Evolutionary conservation across 1,140 invertebrate genomes (phyloP).

Genomic region (Agrypnia vestita): DNA sequence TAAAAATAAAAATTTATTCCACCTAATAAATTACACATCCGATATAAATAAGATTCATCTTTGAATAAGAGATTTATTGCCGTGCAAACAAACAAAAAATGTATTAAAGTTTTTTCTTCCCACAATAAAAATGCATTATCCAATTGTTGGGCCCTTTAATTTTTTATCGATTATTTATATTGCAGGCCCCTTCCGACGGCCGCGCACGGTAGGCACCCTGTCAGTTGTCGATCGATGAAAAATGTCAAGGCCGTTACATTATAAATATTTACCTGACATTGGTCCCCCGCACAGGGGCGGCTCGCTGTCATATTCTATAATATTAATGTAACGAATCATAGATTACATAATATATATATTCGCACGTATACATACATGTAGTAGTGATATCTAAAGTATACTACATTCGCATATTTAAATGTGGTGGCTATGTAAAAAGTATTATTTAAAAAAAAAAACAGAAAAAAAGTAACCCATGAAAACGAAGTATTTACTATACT

Average conservation of each 20-base stretch:
- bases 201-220: background rate
- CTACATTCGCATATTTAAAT: no score
- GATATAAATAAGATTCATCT: conserved; percentile 25
- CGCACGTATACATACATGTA: no score
- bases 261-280: conserved; percentile 26
- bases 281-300: background rate
- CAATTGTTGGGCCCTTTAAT: conserved; percentile 44
- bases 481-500: no score
- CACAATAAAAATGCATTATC: conserved; percentile 49
- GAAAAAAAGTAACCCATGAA: no score
- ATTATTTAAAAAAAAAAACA: no score
- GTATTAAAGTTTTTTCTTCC: conserved; percentile 30
- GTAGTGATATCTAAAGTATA: no score
- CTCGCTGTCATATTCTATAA: background rate
- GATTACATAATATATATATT: no score
- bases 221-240: conserved; percentile 36
- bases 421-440: no score
- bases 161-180: conserved; percentile 53
- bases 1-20: conserved; percentile 29
- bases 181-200: conserved; percentile 34
- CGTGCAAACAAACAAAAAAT: conserved; percentile 36
- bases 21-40: conserved; percentile 24
- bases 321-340: background rate
- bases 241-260: conserved; percentile 12
- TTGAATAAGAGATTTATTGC: conserved; percentile 34